These are phyloP conservation scores for Phrynocephalus vlangalii DNA, from an alignment of 2,797 vertebrate species.

Conservation along the genomic window DNA sequence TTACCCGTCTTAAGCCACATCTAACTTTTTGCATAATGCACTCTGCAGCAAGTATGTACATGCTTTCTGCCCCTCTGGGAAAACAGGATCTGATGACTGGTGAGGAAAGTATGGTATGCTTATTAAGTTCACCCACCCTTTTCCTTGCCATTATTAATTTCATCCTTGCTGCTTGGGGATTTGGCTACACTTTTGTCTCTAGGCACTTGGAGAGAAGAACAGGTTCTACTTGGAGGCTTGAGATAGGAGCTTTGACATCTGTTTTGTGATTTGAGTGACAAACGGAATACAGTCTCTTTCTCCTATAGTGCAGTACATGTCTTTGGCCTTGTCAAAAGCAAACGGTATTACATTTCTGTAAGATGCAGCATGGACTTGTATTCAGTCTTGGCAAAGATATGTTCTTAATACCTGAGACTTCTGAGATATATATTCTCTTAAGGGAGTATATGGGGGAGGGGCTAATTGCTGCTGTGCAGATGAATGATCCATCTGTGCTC, in stretches of 20 bases:
- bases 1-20: constrained; percentile 4
- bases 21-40: constrained; percentile 41
- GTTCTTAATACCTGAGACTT: background rate
- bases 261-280: constrained; percentile 18
- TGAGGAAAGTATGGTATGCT: constrained; percentile 41
- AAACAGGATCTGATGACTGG: constrained; percentile 69
- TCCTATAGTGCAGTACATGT: background rate
- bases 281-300: background rate
- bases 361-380: background rate
- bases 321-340: constrained; percentile 1
- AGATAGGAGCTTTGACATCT: constrained; percentile 47
- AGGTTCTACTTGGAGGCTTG: constrained; percentile 28
- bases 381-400: background rate
- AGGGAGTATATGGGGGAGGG: background rate
- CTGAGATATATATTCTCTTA: background rate
- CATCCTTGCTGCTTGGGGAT: constrained; percentile 62
- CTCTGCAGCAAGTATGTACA: constrained; percentile 62
- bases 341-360: background rate
- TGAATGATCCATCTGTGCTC: background rate
- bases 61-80: constrained; percentile 64
- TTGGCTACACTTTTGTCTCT: constrained; percentile 56
- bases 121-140: constrained; percentile 46
- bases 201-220: constrained; percentile 51
- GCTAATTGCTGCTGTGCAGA: background rate
- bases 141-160: constrained; percentile 59